phyloP scores from a whole-genome alignment of 1,140 invertebrate genomes.

The Potamilus streckersoni region DNA sequence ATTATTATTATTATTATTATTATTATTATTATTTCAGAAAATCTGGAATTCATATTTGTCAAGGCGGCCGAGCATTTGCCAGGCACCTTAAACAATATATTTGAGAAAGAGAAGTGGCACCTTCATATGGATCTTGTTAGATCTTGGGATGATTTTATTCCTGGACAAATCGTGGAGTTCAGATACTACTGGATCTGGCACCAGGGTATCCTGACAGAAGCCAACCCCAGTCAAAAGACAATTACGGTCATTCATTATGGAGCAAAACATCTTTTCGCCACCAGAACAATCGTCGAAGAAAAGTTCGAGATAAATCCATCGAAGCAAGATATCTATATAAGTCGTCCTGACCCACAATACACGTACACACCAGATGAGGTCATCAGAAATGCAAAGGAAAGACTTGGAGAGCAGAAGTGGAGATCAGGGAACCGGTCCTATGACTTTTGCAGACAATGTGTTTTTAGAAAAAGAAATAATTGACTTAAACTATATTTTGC shows the following conservation, averaged over 20 bases:
- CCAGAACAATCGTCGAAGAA: slow-evolving; percentile 19
- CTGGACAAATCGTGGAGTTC: slow-evolving; percentile 15
- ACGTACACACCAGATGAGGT: not conserved
- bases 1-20: too few relatives aligned
- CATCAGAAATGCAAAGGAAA: not conserved
- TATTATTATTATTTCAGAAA: too few relatives aligned
- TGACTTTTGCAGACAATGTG: slow-evolving; percentile 15
- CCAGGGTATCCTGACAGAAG: slow-evolving; percentile 16
- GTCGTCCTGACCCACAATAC: not conserved
- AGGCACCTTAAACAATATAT: too few relatives aligned
- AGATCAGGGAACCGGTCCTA: not conserved
- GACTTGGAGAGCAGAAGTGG: slow-evolving; percentile 16
- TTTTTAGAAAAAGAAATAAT: not conserved
- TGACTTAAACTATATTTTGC: too few relatives aligned
- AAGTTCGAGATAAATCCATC: slow-evolving; percentile 2
- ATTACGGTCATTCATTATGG: slow-evolving; percentile 30
- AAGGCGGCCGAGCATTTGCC: too few relatives aligned
- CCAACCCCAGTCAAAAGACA: slow-evolving; percentile 4
- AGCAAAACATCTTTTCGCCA: slow-evolving; percentile 15
- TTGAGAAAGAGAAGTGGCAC: too few relatives aligned
- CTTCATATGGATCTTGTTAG: not conserved
- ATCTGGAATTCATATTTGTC: too few relatives aligned
- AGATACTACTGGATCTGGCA: slow-evolving; percentile 19
- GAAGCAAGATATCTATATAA: slow-evolving; percentile 2
- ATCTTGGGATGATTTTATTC: slow-evolving; percentile 15